Evolutionary conservation across 2,113 vertebrate species (phyloP), one percentile per base, ranked within the genome.

Genomic region (Microcebus murinus): DNA sequence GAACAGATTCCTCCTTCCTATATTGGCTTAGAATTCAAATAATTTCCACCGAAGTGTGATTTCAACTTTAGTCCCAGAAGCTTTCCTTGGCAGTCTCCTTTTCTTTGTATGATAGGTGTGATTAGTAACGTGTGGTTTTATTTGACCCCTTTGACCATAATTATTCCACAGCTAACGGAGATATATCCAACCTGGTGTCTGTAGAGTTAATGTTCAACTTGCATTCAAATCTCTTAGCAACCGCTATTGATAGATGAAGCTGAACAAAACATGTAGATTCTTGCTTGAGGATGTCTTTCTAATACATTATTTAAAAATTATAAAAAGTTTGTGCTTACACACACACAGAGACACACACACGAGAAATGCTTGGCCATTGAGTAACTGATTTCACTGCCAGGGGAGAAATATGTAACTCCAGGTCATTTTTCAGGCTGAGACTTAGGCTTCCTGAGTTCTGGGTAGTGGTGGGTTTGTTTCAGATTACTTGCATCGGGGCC

Each of bases 351-450:
- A 63, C 67, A 81, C 42, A 50, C 17, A 63, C 23, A 29, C 11
- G 76, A 2, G 17, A 21, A 57, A 23, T 74, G 34, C 14, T 84
- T 55, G 27, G 12, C 31, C 45, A 86, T 6, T 34, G 67, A 95
- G 48, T 76, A 80, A 31, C 67, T 86, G 36, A 88, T 61, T 81
- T 83, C 67, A 50, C 52, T 83, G 3, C 82, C 87, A 87, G 65
- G 31, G 57, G 48, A 91, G 63, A 95, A 39, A 83, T 73, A 8
- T 48, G 7, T 52, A 63, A 9, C 65, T 42, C 73, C 34, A 15
- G 84, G 42, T 85, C 42, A 68, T 59, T 97, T 97, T 86, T 95
- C 74, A 96, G 93, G 81, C 55, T 95, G 70, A 94, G 23, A 94
- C 76, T 87, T 87, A 84, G 42, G 45, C 34, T 95, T 93, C 70